Conservation (phyloP, 2,113 vertebrate genomes). For the Rhinolophus ferrumequinum region DNA sequence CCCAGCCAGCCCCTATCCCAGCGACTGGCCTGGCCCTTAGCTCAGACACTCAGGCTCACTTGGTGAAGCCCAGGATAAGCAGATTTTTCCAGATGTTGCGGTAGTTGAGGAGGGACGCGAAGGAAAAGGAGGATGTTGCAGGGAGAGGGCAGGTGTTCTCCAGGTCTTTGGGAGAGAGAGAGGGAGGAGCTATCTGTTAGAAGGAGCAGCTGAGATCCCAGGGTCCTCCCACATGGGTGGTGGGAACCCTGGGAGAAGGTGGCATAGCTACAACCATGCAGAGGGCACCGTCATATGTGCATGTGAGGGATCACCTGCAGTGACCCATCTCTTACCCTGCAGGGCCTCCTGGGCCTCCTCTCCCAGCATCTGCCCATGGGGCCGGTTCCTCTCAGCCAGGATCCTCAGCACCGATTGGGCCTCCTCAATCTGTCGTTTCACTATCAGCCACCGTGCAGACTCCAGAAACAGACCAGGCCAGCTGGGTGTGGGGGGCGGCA, state of each 20-base stretch:
- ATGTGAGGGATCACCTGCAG: no score
- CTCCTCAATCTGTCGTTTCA: constrained; percentile 84
- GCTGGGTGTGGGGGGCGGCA: constrained; percentile 71
- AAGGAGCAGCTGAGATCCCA: background rate
- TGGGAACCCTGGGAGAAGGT: background rate
- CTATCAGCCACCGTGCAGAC: constrained; percentile 92
- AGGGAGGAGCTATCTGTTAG: constrained; percentile 35
- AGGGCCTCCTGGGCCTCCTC: constrained; percentile 86
- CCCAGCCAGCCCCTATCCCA: constrained; percentile 30
- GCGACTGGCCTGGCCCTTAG: constrained; percentile 52
- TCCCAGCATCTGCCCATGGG: constrained; percentile 81
- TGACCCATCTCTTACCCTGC: constrained; percentile 77
- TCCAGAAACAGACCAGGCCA: constrained; percentile 92
- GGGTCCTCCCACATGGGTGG: background rate
- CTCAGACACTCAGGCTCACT: constrained; percentile 86
- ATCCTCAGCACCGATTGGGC: constrained; percentile 88
- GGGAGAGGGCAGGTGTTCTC: constrained; percentile 84
- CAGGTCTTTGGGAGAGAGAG: constrained; percentile 85
- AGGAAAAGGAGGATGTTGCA: constrained; percentile 85
- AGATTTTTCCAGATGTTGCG: constrained; percentile 95
- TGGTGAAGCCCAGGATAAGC: constrained; percentile 93
- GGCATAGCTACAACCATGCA: background rate
- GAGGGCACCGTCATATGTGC: background rate
- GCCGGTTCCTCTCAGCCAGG: constrained; percentile 87
- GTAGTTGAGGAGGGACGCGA: constrained; percentile 89